Conservation (phyloP, 2,113 vertebrate species). For the Ceratotherium simum region DNA sequence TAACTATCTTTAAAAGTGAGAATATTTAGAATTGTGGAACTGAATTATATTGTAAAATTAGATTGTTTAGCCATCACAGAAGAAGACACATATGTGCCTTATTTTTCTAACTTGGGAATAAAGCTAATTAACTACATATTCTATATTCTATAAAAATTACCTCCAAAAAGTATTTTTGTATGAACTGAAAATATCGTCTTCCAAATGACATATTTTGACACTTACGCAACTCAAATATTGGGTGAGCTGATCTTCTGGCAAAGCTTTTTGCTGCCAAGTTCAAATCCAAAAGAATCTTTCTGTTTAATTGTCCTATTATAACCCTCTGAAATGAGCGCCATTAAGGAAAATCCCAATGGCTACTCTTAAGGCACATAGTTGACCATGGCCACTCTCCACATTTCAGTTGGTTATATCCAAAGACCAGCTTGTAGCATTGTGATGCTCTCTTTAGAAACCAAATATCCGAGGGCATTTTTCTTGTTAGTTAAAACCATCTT, state of each 20-base stretch:
- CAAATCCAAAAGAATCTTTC: neutral
- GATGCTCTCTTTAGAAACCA: neutral
- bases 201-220: conserved; percentile 62
- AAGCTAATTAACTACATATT: conserved; percentile 66
- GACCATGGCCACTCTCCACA: neutral
- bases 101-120: conserved; percentile 47
- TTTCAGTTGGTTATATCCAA: neutral
- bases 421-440: neutral
- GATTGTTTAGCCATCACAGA: neutral
- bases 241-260: conserved; percentile 39
- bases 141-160: conserved; percentile 46
- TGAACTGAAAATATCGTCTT: conserved; percentile 56
- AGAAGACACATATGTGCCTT: conserved; percentile 7
- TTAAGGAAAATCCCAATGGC: neutral
- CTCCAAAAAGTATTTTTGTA: conserved; percentile 36
- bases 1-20: neutral
- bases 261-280: neutral
- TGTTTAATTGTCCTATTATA: neutral
- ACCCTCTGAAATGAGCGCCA: neutral
- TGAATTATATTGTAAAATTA: neutral
- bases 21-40: neutral
- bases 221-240: conserved; percentile 16
- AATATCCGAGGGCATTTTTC: neutral
- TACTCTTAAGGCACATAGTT: neutral
- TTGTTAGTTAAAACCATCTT: neutral